A percentile compares a stretch with the other conserved stretches of the same genome.
These are phyloP conservation scores for Apostichopus californicus DNA, from an alignment of 35 echinoderm and acorn worm genomes.

Conservation along the genomic window DNA sequence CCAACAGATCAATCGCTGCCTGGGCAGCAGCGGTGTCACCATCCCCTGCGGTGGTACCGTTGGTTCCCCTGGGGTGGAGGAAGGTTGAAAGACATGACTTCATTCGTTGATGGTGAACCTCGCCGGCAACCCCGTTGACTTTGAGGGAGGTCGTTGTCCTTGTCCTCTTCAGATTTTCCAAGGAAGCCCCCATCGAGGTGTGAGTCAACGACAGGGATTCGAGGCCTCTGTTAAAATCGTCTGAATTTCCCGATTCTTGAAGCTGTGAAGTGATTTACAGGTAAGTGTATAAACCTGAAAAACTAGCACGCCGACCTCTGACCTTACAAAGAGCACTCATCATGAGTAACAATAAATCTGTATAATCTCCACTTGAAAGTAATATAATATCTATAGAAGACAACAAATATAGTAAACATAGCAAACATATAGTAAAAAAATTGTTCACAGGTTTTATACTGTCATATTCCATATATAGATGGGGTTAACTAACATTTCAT, in stretches of 20 bases:
- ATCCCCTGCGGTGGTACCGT: not conserved
- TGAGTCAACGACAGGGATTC: not conserved
- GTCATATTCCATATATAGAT: no score
- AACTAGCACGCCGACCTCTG: not conserved
- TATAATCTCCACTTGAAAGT: no score
- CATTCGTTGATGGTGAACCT: not conserved
- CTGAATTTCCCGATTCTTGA: not conserved
- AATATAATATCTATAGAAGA: no score
- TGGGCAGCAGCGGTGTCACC: not conserved
- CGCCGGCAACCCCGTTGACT: not conserved
- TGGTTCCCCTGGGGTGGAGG: slow-evolving; percentile 25
- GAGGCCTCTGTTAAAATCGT: slow-evolving; percentile 19
- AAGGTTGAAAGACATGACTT: slow-evolving; percentile 38
- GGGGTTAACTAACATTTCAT: no score
- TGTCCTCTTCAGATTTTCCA: not conserved
- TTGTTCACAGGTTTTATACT: not conserved
- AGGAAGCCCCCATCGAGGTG: slow-evolving; percentile 9
- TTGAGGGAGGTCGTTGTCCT: not conserved
- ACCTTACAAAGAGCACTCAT: no score
- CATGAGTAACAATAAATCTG: no score
- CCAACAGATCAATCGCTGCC: slow-evolving; percentile 29
- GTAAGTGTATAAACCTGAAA: not conserved
- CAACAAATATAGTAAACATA: no score
- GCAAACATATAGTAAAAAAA: not conserved
- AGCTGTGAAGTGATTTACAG: not conserved